Conservation (phyloP, 1,140 invertebrate genomes). For the Apis cerana region DNA sequence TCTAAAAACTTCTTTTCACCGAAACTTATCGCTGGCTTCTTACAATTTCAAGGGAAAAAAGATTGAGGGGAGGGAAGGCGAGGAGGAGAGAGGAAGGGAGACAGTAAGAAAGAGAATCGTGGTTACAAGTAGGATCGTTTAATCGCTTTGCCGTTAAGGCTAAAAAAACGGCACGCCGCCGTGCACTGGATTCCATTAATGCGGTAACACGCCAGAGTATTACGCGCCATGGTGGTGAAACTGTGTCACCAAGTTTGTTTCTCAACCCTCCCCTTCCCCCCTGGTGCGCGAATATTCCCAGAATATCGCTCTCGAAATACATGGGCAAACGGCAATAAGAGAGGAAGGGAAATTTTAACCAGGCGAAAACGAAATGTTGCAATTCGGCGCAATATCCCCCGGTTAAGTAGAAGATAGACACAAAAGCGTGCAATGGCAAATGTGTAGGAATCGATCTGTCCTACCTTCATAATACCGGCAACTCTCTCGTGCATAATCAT, state of each 20-base stretch:
- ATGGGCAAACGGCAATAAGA: background rate
- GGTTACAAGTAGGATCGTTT: constrained; percentile 2
- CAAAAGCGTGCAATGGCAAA: constrained; percentile 56
- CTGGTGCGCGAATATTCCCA: background rate
- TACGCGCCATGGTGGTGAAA: background rate
- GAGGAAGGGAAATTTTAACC: background rate
- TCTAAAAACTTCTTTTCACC: constrained; percentile 8
- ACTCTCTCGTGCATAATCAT: constrained; percentile 77
- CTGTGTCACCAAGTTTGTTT: constrained; percentile 7
- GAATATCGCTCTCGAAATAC: background rate
- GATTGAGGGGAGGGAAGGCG: too few relatives aligned
- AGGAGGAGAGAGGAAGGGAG: too few relatives aligned
- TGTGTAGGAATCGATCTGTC: constrained; percentile 70
- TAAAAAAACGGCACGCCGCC: background rate
- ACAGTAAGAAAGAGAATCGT: background rate
- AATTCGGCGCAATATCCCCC: too few relatives aligned
- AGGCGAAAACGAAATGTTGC: background rate
- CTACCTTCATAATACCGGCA: constrained; percentile 64
- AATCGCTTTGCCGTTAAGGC: background rate
- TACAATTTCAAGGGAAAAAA: too few relatives aligned
- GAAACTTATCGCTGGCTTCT: background rate
- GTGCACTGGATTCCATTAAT: background rate
- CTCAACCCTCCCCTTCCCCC: too few relatives aligned
- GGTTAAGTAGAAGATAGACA: background rate
- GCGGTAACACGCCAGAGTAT: background rate